These are phyloP conservation scores for Poeciliopsis gracilis DNA, from an alignment of 2,797 vertebrate genomes.

Conservation along the genomic window DNA sequence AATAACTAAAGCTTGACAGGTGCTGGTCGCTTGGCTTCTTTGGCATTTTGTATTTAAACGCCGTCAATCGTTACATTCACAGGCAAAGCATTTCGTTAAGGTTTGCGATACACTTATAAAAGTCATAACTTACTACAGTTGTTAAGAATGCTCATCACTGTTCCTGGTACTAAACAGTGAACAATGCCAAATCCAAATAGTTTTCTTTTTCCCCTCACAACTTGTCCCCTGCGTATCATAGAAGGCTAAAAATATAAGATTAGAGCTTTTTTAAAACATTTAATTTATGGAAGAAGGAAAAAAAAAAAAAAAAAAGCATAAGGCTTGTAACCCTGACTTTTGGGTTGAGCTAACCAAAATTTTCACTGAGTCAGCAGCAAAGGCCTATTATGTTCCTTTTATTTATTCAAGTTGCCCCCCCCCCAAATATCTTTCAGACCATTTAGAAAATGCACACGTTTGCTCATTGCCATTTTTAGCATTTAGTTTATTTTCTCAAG, in stretches of 20 bases:
- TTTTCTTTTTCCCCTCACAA: background rate
- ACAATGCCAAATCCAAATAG: background rate
- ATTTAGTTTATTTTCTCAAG: background rate
- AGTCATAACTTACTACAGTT: background rate
- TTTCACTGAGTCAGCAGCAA: background rate
- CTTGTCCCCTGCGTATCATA: background rate
- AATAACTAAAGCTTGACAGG: background rate
- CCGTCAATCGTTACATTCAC: background rate
- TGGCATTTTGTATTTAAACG: background rate
- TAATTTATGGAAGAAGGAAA: too few species aligned
- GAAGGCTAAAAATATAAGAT: background rate
- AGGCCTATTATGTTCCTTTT: background rate
- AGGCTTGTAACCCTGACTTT: background rate
- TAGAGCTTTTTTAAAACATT: background rate
- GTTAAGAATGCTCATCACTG: background rate
- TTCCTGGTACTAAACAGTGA: background rate
- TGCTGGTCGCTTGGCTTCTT: background rate
- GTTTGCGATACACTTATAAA: background rate
- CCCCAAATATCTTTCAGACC: background rate
- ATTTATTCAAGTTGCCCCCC: too few species aligned
- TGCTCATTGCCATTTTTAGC: background rate
- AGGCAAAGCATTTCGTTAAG: background rate
- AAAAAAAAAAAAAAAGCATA: too few species aligned
- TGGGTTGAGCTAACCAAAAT: background rate
- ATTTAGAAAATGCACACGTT: background rate